Percentiles rank a stretch among this genome's conserved stretches.
These are phyloP conservation scores for Clistopyga incitator DNA, from an alignment of 2,888 invertebrate species.

Conservation along the genomic window DNA sequence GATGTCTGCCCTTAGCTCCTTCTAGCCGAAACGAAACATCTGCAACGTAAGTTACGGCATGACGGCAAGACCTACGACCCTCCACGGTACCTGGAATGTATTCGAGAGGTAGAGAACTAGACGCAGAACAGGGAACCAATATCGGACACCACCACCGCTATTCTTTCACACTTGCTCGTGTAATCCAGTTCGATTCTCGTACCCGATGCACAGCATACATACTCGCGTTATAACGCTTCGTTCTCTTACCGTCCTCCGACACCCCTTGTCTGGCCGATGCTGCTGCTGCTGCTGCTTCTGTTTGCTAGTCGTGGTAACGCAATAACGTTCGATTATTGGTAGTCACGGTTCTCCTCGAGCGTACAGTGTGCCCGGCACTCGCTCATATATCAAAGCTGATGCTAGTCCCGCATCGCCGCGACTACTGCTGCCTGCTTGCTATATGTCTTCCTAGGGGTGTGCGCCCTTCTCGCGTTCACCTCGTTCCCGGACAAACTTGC, in stretches of 20 bases:
- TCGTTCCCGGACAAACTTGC: constrained; percentile 34
- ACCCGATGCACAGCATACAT: constrained; percentile 7
- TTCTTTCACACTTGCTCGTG: constrained; percentile 29
- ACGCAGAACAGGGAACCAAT: constrained; percentile 38
- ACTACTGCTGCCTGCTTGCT: constrained; percentile 42
- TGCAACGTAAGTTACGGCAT: constrained; percentile 46
- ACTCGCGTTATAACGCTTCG: constrained; percentile 42
- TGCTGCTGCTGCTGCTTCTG: constrained; percentile 40
- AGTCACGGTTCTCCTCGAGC: constrained; percentile 74
- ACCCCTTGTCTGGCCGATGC: constrained; percentile 22
- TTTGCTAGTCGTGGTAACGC: constrained; percentile 74
- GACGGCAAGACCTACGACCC: constrained; percentile 29
- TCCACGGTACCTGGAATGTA: constrained; percentile 35
- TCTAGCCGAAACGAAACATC: constrained; percentile 5
- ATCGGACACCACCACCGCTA: constrained; percentile 29
- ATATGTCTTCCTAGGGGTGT: constrained; percentile 52
- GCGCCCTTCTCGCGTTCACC: constrained; percentile 51
- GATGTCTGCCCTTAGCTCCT: not conserved
- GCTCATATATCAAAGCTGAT: constrained; percentile 81
- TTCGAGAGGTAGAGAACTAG: constrained; percentile 15
- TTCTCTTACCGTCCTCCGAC: constrained; percentile 21
- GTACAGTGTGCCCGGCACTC: constrained; percentile 61
- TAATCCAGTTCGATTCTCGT: constrained; percentile 21
- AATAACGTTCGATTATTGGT: constrained; percentile 83
- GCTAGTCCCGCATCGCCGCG: constrained; percentile 71